Evolutionary conservation across 2,797 vertebrate genomes (phyloP).

Genomic region (Eurystomus glaucurus): DNA sequence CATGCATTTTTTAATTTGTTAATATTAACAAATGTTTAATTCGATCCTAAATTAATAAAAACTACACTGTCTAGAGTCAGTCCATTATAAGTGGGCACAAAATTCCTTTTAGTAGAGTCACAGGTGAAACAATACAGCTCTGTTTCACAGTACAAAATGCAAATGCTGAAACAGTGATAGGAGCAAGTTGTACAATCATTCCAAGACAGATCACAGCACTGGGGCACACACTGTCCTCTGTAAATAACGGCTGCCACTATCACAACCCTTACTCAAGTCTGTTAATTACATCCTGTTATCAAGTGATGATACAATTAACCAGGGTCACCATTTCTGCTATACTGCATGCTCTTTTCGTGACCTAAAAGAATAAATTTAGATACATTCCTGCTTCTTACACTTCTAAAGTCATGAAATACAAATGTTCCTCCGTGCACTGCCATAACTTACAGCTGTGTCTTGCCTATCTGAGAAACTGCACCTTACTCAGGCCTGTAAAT

Average conservation of each 20-base stretch:
- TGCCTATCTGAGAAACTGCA: neutral
- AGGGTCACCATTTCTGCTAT: neutral
- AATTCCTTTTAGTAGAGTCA: neutral
- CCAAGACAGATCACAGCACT: neutral
- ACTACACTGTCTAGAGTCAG: neutral
- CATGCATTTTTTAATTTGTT: neutral
- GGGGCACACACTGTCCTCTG: neutral
- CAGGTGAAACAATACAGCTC: neutral
- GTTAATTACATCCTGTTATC: conserved; percentile 61
- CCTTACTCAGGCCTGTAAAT: neutral
- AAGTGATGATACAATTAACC: conserved; percentile 54
- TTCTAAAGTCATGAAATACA: neutral
- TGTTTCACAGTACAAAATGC: neutral
- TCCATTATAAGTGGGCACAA: neutral
- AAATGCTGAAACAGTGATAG: neutral
- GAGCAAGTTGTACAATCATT: neutral
- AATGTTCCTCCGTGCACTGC: neutral
- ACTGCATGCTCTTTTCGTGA: neutral
- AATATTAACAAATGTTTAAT: neutral
- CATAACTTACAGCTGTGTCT: neutral
- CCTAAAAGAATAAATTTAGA: conserved; percentile 21
- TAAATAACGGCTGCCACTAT: conserved; percentile 13
- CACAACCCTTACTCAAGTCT: neutral
- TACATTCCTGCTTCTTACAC: neutral
- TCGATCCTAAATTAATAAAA: neutral